These are phyloP conservation scores for Phalacrocorax brasilianus DNA, from an alignment of 2,113 vertebrate species.

Conservation along the genomic window DNA sequence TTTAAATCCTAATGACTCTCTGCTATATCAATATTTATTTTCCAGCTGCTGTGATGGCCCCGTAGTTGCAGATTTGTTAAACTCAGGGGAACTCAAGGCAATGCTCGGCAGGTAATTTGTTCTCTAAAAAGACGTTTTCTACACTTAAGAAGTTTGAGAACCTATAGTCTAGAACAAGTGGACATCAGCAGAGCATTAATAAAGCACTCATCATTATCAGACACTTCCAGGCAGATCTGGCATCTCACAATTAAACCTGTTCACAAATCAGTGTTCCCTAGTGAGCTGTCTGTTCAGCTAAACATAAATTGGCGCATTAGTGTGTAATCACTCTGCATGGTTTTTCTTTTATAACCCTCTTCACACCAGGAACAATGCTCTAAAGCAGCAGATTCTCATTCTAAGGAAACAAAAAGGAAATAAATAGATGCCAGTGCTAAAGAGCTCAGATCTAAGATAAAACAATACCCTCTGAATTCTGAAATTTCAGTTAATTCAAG, in stretches of 20 bases:
- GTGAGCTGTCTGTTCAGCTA: slow-evolving; percentile 13
- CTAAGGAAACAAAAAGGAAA: not conserved
- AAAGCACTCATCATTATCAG: not conserved
- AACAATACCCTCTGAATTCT: not conserved
- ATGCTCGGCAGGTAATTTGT: not conserved
- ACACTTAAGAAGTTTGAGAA: not conserved
- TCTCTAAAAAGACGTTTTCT: not conserved
- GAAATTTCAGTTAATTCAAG: not conserved
- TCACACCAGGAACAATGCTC: not conserved
- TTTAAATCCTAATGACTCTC: not conserved
- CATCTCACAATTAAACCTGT: slow-evolving; percentile 20
- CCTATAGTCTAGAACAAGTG: not conserved
- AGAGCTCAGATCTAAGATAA: not conserved
- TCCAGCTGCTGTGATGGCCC: not conserved
- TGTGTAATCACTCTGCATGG: not conserved
- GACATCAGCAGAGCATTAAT: not conserved
- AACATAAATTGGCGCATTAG: not conserved
- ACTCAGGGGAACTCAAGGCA: not conserved
- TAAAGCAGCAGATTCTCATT: slow-evolving; percentile 11
- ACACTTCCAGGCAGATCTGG: not conserved
- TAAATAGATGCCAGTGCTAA: not conserved
- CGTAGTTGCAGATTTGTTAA: not conserved
- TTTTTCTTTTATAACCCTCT: slow-evolving; percentile 25
- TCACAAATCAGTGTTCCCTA: slow-evolving; percentile 33
- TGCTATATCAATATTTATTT: not conserved